Evolutionary conservation across 35 echinoderm and acorn worm genomes (phyloP).

Genomic region (Anneissia japonica): DNA sequence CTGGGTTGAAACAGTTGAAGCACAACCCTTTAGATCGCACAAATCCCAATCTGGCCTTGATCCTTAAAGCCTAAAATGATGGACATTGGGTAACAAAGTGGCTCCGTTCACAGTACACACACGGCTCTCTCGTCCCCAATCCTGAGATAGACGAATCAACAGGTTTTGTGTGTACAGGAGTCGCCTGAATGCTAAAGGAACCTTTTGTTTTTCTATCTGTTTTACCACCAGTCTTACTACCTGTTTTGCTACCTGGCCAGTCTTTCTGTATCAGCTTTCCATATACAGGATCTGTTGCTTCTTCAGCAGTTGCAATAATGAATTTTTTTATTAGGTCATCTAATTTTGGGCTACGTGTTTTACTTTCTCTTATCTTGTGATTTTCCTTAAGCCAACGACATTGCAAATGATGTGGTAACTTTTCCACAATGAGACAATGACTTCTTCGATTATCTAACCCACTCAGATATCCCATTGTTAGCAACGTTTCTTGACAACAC

Average conservation of each 20-base stretch:
- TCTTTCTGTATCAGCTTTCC: not conserved
- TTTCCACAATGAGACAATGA: not conserved
- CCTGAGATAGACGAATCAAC: too few relatives aligned
- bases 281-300: slow-evolving; percentile 23
- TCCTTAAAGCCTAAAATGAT: too few relatives aligned
- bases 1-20: slow-evolving; percentile 37
- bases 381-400: slow-evolving; percentile 14
- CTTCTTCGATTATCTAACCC: slow-evolving; percentile 18
- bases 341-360: slow-evolving; percentile 5
- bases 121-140: too few relatives aligned
- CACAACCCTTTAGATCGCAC: slow-evolving; percentile 9
- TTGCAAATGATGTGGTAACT: slow-evolving; percentile 6
- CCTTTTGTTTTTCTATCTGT: not conserved
- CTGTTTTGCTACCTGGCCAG: not conserved
- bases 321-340: slow-evolving; percentile 14
- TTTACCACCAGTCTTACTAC: not conserved
- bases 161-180: not conserved
- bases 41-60: not conserved
- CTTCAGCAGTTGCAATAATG: not conserved
- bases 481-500: slow-evolving; percentile 18
- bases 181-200: not conserved
- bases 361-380: not conserved
- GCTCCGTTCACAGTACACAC: too few relatives aligned
- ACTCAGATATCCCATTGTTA: not conserved
- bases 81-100: too few relatives aligned